phyloP scores from a whole-genome alignment of 2,888 invertebrate genomes.

The Lasioglossum malachurum region DNA sequence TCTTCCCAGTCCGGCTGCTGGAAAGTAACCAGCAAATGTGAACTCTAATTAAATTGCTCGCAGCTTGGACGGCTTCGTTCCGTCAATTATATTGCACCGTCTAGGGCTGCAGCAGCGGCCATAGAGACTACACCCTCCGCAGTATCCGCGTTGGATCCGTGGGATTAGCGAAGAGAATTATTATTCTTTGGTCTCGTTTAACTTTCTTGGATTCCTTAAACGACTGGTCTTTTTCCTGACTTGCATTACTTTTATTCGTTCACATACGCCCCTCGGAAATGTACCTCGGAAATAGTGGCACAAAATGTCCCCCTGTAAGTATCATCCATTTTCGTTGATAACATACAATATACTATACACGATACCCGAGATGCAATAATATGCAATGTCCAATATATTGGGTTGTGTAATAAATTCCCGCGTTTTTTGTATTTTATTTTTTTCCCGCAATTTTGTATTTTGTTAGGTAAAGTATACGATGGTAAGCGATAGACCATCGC shows the following conservation, averaged over 20 bases:
- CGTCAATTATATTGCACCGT: background rate
- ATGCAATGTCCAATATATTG: no score
- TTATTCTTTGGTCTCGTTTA: background rate
- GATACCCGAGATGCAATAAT: no score
- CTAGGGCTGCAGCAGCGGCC: background rate
- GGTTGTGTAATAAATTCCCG: no score
- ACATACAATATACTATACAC: no score
- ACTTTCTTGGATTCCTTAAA: background rate
- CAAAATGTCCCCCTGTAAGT: no score
- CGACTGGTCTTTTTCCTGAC: background rate
- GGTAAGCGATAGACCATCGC: no score
- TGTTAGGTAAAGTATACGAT: no score
- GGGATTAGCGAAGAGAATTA: constrained; percentile 6
- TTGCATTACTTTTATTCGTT: background rate
- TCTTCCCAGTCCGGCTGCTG: background rate
- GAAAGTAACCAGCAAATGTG: background rate
- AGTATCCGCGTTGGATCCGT: background rate
- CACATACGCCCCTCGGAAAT: background rate
- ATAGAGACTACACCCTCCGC: background rate
- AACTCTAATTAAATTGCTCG: background rate
- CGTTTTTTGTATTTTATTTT: no score
- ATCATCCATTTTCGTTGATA: no score
- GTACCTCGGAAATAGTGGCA: background rate
- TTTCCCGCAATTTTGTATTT: no score
- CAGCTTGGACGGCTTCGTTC: background rate